Percentiles rank a stretch among this genome's conserved stretches.
These are phyloP conservation scores for Gymnogyps californianus DNA, from an alignment of 2,113 vertebrate genomes.

Conservation along the genomic window DNA sequence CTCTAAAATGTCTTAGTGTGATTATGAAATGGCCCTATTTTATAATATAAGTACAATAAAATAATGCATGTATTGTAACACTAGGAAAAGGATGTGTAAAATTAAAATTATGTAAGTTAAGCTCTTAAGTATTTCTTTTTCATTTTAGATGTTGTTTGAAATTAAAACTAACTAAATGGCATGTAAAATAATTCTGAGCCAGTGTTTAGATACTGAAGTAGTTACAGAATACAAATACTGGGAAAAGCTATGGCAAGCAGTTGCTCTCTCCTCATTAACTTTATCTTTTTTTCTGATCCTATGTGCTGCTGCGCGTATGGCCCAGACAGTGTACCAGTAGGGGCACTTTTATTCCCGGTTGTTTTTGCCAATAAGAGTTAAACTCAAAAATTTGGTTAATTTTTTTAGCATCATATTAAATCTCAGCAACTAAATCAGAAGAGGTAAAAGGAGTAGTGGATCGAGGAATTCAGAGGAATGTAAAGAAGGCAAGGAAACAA, in stretches of 20 bases:
- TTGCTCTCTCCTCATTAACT: background rate
- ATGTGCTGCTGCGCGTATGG: background rate
- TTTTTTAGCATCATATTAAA: background rate
- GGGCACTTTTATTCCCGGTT: background rate
- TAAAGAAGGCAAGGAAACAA: background rate
- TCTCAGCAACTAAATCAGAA: background rate
- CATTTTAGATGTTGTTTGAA: background rate
- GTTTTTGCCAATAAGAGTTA: background rate
- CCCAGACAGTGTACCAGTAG: too few species aligned
- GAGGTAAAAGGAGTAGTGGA: background rate
- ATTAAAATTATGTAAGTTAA: background rate
- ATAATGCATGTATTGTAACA: background rate
- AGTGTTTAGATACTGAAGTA: background rate
- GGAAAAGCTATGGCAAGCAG: background rate
- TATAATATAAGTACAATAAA: background rate
- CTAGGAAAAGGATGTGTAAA: background rate
- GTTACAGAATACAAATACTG: background rate
- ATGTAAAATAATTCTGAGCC: background rate
- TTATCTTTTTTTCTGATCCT: background rate
- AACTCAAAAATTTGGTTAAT: background rate
- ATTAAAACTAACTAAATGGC: background rate
- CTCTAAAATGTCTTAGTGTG: background rate
- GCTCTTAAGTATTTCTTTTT: background rate
- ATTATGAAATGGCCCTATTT: background rate
- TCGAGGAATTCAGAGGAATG: fast-evolving